phyloP scores from a whole-genome alignment of 2,113 vertebrate genomes.

The Nibea coibor region DNA sequence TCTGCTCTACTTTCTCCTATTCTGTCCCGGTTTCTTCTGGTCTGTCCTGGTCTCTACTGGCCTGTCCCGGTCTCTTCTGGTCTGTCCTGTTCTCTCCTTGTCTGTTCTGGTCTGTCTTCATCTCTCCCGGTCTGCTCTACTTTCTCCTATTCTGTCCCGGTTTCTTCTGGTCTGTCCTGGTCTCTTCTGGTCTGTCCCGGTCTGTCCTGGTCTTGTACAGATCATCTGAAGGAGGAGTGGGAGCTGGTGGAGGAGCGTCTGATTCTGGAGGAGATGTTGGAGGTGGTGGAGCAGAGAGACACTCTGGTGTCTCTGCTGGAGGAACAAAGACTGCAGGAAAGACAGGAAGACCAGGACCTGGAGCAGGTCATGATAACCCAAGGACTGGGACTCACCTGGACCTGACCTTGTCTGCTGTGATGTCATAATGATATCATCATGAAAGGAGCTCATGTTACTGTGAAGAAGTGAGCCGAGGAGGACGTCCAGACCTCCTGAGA shows the following conservation, averaged over 20 bases:
- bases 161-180: too few relatives aligned
- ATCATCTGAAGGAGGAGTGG: constrained; percentile 91
- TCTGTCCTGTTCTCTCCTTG: background rate
- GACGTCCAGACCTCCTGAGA: too few relatives aligned
- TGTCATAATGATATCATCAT: background rate
- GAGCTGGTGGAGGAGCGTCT: constrained; percentile 91
- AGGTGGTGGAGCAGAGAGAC: constrained; percentile 95
- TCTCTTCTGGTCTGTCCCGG: too few relatives aligned
- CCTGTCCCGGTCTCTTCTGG: too few relatives aligned
- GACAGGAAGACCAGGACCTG: constrained; percentile 91
- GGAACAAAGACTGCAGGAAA: constrained; percentile 90
- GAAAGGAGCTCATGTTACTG: background rate
- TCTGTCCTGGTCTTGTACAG: constrained; percentile 72
- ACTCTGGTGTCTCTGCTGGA: constrained; percentile 93
- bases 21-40: too few relatives aligned
- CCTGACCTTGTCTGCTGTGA: constrained; percentile 19
- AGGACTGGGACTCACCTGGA: constrained; percentile 80
- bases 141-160: too few relatives aligned
- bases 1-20: too few relatives aligned
- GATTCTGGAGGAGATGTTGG: constrained; percentile 96
- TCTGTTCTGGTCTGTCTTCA: background rate
- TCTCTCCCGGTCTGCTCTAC: too few relatives aligned
- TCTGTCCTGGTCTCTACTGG: too few relatives aligned
- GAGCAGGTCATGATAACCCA: constrained; percentile 90
- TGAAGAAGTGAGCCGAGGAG: background rate